Evolutionary conservation across 2,888 invertebrate genomes (phyloP).

Genomic region (Synergus umbraculus): DNA sequence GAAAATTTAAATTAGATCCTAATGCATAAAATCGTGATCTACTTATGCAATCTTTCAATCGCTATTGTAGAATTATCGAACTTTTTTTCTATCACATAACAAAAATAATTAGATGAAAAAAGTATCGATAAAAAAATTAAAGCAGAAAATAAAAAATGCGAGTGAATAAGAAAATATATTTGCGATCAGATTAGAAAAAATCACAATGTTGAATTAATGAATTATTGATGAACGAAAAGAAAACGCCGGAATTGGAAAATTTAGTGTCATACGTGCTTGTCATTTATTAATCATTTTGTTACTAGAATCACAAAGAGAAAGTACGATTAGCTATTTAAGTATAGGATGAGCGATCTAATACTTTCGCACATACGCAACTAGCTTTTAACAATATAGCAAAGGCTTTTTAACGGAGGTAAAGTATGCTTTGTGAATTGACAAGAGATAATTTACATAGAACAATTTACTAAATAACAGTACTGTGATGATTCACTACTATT

Average conservation of each 20-base stretch:
- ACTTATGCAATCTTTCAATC: conserved; percentile 14
- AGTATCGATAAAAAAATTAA: neutral
- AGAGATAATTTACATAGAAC: conserved; percentile 5
- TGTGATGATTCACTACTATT: neutral
- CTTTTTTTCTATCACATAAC: conserved; percentile 23
- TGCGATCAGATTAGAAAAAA: neutral
- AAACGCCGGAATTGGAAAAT: neutral
- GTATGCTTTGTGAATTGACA: conserved; percentile 14
- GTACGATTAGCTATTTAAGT: conserved; percentile 18
- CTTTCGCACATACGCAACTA: neutral
- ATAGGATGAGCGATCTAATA: conserved; percentile 12
- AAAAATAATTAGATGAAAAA: neutral
- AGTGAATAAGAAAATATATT: neutral
- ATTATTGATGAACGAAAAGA: conserved; percentile 1
- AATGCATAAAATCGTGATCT: conserved; percentile 25
- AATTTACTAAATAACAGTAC: neutral
- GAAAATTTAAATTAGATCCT: conserved; percentile 15
- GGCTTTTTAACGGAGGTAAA: neutral
- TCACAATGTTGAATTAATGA: neutral
- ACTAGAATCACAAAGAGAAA: conserved; percentile 16
- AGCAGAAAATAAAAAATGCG: neutral
- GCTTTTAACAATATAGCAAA: neutral
- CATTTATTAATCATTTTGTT: neutral
- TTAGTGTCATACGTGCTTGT: neutral
- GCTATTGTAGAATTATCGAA: conserved; percentile 3